Percentiles rank a stretch among this genome's conserved stretches.
These are phyloP conservation scores for Ciconia nigra DNA, from an alignment of 2,797 vertebrate genomes.

Conservation along the genomic window DNA sequence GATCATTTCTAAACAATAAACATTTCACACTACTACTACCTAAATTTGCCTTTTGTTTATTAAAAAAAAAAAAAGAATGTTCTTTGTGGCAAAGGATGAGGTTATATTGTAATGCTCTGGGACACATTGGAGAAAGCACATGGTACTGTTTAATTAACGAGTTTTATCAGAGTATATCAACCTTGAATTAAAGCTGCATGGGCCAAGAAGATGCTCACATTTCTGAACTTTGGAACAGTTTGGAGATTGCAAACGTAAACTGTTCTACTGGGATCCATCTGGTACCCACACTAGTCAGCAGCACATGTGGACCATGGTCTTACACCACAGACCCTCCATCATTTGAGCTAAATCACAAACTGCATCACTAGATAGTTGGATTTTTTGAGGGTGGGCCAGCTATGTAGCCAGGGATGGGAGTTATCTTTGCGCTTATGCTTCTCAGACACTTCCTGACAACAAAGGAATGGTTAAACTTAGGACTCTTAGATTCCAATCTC, in stretches of 20 bases:
- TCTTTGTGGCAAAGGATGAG: background rate
- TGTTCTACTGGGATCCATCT: background rate
- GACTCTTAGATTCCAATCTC: conserved; percentile 27
- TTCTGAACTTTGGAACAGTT: background rate
- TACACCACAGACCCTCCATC: background rate
- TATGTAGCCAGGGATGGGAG: background rate
- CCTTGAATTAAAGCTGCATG: background rate
- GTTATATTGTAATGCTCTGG: background rate
- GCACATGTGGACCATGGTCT: background rate
- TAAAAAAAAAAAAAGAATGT: background rate
- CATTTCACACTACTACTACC: background rate
- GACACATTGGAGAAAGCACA: background rate
- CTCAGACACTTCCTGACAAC: background rate
- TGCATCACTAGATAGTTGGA: background rate
- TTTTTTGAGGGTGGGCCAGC: background rate
- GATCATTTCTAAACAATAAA: background rate
- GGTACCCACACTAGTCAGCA: background rate
- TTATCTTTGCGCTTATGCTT: background rate
- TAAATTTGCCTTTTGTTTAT: background rate
- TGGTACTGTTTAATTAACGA: background rate
- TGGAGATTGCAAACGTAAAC: background rate
- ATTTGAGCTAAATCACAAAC: background rate
- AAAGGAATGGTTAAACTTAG: conserved; percentile 9
- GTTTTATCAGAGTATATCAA: background rate
- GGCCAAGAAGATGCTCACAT: background rate